Conservation (phyloP, 2,113 vertebrate genomes). For the Caretta caretta region DNA sequence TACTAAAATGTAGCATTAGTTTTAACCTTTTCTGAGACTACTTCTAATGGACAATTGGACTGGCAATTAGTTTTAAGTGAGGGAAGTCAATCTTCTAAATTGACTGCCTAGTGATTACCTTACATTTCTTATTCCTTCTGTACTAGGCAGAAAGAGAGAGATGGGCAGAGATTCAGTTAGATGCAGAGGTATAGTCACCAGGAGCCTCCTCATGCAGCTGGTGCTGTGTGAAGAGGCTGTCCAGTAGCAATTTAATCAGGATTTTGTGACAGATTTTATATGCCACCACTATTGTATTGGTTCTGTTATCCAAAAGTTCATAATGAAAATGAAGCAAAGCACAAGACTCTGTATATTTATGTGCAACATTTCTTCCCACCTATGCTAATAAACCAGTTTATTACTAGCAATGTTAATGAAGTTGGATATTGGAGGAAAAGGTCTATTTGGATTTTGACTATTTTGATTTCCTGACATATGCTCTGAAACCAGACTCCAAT, state of each 20-base stretch:
- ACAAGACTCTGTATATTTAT: neutral
- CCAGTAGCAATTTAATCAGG: neutral
- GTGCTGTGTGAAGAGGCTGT: neutral
- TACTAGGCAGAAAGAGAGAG: neutral
- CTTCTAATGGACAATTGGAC: neutral
- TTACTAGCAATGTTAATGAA: neutral
- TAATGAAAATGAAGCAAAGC: neutral
- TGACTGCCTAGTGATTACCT: neutral
- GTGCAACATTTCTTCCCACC: neutral
- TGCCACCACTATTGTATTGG: neutral
- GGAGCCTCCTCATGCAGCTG: neutral
- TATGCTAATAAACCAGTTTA: neutral
- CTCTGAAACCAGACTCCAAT: neutral
- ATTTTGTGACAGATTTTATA: neutral
- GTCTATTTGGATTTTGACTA: neutral
- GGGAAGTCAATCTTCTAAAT: neutral
- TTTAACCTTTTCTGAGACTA: constrained; percentile 46
- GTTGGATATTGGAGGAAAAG: neutral
- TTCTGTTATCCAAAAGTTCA: neutral
- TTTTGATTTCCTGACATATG: neutral
- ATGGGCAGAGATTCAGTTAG: neutral
- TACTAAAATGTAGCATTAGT: neutral
- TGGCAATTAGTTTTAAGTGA: constrained; percentile 23
- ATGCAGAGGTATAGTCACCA: neutral
- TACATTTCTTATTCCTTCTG: neutral